Evolutionary conservation across 2,888 invertebrate genomes (phyloP).

Genomic region (Danaus chrysippus): DNA sequence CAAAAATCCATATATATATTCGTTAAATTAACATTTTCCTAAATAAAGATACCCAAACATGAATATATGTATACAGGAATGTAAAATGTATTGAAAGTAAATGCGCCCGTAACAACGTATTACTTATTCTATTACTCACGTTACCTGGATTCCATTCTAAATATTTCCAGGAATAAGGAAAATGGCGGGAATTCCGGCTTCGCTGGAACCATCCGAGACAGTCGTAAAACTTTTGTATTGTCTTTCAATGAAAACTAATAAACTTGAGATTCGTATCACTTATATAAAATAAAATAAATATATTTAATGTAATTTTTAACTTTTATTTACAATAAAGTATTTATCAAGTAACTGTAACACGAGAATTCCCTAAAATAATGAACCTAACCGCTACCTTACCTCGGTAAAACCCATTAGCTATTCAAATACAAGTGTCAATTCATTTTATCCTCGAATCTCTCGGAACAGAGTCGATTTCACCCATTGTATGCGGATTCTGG

Average conservation of each 20-base stretch:
- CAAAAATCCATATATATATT: too few relatives aligned
- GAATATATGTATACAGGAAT: too few relatives aligned
- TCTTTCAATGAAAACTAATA: slow-evolving; percentile 13
- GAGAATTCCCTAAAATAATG: too few relatives aligned
- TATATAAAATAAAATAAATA: background rate
- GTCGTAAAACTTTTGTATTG: slow-evolving; percentile 27
- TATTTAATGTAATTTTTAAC: too few relatives aligned
- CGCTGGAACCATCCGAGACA: slow-evolving; percentile 36
- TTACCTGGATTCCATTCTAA: slow-evolving; percentile 16
- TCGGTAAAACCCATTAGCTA: background rate
- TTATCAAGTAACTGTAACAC: too few relatives aligned
- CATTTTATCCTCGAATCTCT: slow-evolving; percentile 34
- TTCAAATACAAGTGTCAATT: slow-evolving; percentile 27
- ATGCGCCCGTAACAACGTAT: slow-evolving; percentile 1
- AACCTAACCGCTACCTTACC: too few relatives aligned
- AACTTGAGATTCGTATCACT: background rate
- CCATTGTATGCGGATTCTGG: slow-evolving; percentile 72
- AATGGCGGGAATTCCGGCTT: slow-evolving; percentile 40
- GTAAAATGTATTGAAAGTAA: too few relatives aligned
- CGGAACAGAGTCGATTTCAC: slow-evolving; percentile 46
- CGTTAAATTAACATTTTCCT: too few relatives aligned
- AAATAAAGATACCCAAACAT: too few relatives aligned
- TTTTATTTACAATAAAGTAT: too few relatives aligned
- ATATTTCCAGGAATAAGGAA: slow-evolving; percentile 32
- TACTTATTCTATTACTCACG: slow-evolving; percentile 11